Conservation (phyloP, 1,140 invertebrate species). For the Papilio dardanus region DNA sequence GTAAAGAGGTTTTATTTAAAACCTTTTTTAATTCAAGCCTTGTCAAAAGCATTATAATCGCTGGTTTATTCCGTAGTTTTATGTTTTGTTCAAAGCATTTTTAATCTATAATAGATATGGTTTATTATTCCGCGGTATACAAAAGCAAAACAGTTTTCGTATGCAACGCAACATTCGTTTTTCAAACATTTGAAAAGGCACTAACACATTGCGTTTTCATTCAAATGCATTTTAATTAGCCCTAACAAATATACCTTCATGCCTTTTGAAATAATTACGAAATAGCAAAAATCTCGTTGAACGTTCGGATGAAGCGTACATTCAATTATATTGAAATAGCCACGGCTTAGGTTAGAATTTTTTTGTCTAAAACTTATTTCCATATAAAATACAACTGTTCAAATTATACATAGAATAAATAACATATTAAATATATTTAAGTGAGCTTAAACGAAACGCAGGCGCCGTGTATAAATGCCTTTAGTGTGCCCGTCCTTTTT, state of each 20-base stretch:
- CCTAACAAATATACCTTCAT: slow-evolving; percentile 25
- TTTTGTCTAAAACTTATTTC: not conserved
- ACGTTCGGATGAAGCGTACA: slow-evolving; percentile 3
- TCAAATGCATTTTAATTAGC: slow-evolving; percentile 32
- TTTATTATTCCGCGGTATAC: slow-evolving; percentile 8
- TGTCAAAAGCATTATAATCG: not conserved
- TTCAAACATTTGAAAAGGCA: slow-evolving; percentile 29
- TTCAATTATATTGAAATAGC: slow-evolving; percentile 6
- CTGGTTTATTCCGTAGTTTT: not conserved
- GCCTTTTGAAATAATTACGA: slow-evolving; percentile 31
- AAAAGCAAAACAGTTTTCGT: slow-evolving; percentile 25
- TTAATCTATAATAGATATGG: not conserved
- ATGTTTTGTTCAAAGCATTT: not conserved
- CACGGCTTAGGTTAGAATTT: not conserved
- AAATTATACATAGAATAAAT: slow-evolving; percentile 32
- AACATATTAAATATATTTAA: slow-evolving; percentile 27
- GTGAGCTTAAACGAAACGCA: slow-evolving; percentile 6
- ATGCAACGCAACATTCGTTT: slow-evolving; percentile 7
- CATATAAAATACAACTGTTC: not conserved
- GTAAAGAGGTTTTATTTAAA: not conserved
- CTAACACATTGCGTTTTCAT: slow-evolving; percentile 31
- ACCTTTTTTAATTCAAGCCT: not conserved
- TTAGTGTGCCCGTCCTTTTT: slow-evolving; percentile 74
- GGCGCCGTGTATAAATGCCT: slow-evolving; percentile 42
- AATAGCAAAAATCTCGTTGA: slow-evolving; percentile 22